These are phyloP conservation scores for Acholoe squamosa DNA, from an alignment of 2,888 invertebrate genomes.

Conservation along the genomic window DNA sequence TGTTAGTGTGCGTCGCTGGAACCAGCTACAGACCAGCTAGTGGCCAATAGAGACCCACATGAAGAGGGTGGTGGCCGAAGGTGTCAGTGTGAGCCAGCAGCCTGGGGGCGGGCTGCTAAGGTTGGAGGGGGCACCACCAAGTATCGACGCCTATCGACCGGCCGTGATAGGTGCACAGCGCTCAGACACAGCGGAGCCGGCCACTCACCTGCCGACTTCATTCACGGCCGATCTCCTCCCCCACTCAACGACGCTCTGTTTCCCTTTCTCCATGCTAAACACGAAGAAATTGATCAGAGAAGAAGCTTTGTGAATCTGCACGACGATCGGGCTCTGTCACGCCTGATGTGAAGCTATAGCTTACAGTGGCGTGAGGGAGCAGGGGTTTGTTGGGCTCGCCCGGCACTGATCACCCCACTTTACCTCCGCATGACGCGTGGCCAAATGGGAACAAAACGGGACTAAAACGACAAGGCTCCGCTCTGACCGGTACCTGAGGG, in stretches of 20 bases:
- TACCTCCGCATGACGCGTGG: not conserved
- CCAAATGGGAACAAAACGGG: conserved; percentile 1
- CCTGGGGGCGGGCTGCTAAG: conserved; percentile 17
- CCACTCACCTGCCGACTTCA: conserved; percentile 41
- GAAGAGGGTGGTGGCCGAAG: not conserved
- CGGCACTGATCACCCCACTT: not conserved
- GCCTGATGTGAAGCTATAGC: conserved; percentile 18
- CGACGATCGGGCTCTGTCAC: not conserved
- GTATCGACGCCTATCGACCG: conserved; percentile 29
- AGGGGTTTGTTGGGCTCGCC: not conserved
- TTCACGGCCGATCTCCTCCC: not conserved
- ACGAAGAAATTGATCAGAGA: conserved; percentile 37
- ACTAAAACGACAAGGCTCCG: not conserved
- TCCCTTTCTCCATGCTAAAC: conserved; percentile 17
- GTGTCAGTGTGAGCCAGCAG: not conserved
- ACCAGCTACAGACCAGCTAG: too few species aligned
- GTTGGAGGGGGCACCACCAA: not conserved
- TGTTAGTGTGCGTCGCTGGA: too few species aligned
- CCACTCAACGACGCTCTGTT: not conserved
- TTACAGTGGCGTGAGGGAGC: not conserved
- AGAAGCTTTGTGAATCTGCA: conserved; percentile 5
- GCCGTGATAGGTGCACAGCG: not conserved
- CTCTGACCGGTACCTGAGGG: too few species aligned
- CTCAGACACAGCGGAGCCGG: conserved; percentile 32
- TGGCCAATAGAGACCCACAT: too few species aligned